Evolutionary conservation across 2,888 invertebrate species (phyloP).

Genomic region (Ischnura elegans): DNA sequence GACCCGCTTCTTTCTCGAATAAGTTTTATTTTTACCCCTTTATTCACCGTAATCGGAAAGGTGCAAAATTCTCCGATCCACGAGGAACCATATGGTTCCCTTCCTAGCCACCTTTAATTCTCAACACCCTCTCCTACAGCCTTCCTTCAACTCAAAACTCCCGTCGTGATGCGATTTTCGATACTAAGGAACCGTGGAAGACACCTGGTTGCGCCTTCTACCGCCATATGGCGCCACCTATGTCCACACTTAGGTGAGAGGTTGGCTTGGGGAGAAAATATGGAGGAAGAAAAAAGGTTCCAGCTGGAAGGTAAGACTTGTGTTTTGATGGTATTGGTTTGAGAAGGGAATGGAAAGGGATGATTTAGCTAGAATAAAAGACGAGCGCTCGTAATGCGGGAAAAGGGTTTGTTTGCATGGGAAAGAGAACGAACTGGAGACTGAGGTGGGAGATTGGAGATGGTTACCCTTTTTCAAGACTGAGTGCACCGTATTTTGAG

Average conservation of each 20-base stretch:
- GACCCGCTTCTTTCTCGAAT: too few relatives aligned
- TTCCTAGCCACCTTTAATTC: background rate
- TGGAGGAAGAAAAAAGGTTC: background rate
- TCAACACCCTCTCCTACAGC: background rate
- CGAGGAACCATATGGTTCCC: background rate
- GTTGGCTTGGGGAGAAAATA: background rate
- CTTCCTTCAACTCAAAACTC: background rate
- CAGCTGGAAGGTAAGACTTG: too few relatives aligned
- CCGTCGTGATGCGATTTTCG: slow-evolving; percentile 69
- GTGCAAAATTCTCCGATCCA: background rate
- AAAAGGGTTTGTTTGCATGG: background rate
- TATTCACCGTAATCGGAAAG: background rate
- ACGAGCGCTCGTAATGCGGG: background rate
- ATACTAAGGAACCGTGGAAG: slow-evolving; percentile 70
- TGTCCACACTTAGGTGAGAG: slow-evolving; percentile 40
- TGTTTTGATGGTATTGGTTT: background rate
- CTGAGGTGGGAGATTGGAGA: background rate
- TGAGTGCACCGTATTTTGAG: background rate
- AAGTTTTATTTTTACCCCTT: too few relatives aligned
- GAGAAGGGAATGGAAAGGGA: background rate
- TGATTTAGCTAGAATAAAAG: background rate
- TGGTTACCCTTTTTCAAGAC: background rate
- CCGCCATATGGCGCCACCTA: slow-evolving; percentile 46
- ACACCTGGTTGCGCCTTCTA: slow-evolving; percentile 48
- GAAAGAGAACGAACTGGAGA: background rate